Percentiles rank a stretch among this genome's conserved stretches.
These are phyloP conservation scores for Cosmorhoe ocellata DNA, from an alignment of 2,888 invertebrate genomes.

Conservation along the genomic window DNA sequence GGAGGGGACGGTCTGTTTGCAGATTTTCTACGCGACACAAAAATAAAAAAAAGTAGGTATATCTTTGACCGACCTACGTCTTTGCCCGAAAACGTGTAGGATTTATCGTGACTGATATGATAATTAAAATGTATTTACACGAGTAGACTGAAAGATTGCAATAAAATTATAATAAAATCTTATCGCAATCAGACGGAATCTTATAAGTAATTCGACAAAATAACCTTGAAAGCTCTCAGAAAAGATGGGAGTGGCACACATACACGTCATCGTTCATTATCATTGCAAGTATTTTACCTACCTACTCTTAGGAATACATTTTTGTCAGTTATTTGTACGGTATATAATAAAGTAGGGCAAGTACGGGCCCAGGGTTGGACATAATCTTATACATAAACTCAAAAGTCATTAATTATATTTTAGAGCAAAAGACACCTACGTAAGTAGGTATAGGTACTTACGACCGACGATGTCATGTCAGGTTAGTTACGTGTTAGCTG, in stretches of 20 bases:
- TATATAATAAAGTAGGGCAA: too few relatives aligned
- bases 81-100: background rate
- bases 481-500: constrained; percentile 56
- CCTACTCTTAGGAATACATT: too few relatives aligned
- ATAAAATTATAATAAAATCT: constrained; percentile 1
- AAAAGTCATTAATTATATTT: too few relatives aligned
- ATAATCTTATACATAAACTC: too few relatives aligned
- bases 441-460: constrained; percentile 23
- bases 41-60: too few relatives aligned
- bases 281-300: too few relatives aligned
- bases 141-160: constrained; percentile 2
- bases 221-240: background rate
- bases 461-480: constrained; percentile 45
- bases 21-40: too few relatives aligned
- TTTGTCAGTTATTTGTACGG: too few relatives aligned
- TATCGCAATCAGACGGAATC: background rate
- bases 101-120: background rate
- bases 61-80: background rate
- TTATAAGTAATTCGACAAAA: background rate
- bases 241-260: constrained; percentile 10
- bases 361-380: too few relatives aligned
- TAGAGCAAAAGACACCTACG: too few relatives aligned
- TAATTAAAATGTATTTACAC: constrained; percentile 2
- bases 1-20: too few relatives aligned
- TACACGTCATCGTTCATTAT: background rate